Percentiles rank a stretch among this genome's conserved stretches.
phyloP scores from a whole-genome alignment of 1,140 invertebrate genomes.

The Sycophila sp. region DNA sequence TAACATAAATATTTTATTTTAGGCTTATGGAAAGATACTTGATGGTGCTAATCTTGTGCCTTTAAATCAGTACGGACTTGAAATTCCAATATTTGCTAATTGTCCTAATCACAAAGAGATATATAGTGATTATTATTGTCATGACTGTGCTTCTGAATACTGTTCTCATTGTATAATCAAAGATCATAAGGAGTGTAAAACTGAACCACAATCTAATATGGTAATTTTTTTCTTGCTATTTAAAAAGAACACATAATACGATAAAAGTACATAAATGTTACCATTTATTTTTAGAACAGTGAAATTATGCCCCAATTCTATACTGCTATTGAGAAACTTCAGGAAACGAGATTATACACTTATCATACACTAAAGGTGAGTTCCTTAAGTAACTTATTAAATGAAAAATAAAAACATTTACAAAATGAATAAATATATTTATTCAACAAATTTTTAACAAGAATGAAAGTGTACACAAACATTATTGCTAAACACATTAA shows the following conservation, averaged over 20 bases:
- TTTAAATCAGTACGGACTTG: constrained; percentile 6
- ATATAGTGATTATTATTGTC: constrained; percentile 54
- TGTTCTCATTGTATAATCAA: constrained; percentile 59
- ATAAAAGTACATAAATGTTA: not conserved
- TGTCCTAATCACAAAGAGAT: constrained; percentile 37
- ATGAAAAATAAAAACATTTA: constrained; percentile 15
- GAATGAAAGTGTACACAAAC: constrained; percentile 32
- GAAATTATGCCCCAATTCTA: constrained; percentile 32
- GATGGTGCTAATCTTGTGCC: constrained; percentile 44
- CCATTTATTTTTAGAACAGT: constrained; percentile 47
- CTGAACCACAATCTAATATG: not conserved
- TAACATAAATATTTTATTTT: constrained; percentile 10
- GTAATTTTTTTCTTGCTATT: constrained; percentile 1
- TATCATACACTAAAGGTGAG: constrained; percentile 45
- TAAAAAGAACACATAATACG: too few species aligned
- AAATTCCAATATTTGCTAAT: constrained; percentile 36
- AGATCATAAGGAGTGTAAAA: constrained; percentile 52
- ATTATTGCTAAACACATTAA: not conserved
- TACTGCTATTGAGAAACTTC: not conserved
- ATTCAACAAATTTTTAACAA: constrained; percentile 49
- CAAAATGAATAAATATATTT: constrained; percentile 55
- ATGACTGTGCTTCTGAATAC: constrained; percentile 48
- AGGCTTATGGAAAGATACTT: constrained; percentile 50
- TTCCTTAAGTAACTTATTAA: not conserved
- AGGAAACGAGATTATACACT: constrained; percentile 26